Conservation (phyloP, 2,797 vertebrate species). For the Sebastes cheni region DNA sequence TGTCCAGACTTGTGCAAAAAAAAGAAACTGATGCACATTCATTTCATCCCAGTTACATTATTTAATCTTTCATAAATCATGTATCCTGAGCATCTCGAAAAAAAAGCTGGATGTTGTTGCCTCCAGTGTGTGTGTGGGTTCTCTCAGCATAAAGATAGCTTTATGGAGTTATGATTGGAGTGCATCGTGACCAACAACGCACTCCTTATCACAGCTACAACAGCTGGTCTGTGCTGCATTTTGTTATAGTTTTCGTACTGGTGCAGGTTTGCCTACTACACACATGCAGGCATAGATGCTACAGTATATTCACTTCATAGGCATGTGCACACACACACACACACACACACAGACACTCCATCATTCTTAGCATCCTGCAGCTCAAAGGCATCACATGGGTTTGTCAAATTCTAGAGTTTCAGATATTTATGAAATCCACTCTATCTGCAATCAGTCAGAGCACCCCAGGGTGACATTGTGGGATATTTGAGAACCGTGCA, state of each 20-base stretch:
- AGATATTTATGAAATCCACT: slow-evolving; percentile 80
- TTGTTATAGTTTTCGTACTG: slow-evolving; percentile 19
- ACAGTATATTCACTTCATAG: background rate
- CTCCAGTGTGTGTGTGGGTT: slow-evolving; percentile 52
- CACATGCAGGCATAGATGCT: background rate
- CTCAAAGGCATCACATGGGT: slow-evolving; percentile 56
- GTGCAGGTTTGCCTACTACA: background rate
- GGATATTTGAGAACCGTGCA: slow-evolving; percentile 75
- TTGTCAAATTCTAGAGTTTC: slow-evolving; percentile 77
- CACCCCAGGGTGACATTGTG: slow-evolving; percentile 81
- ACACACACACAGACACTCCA: background rate
- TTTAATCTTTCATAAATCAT: slow-evolving; percentile 64
- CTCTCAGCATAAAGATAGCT: slow-evolving; percentile 69
- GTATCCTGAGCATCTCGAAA: slow-evolving; percentile 53
- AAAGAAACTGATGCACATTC: slow-evolving; percentile 28
- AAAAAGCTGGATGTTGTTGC: slow-evolving; percentile 62
- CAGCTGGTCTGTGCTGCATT: slow-evolving; percentile 50
- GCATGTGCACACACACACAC: background rate
- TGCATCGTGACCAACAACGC: slow-evolving; percentile 70
- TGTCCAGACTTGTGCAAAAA: slow-evolving; percentile 18
- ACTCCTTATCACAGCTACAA: slow-evolving; percentile 56
- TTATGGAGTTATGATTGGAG: slow-evolving; percentile 67
- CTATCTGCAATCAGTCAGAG: slow-evolving; percentile 76
- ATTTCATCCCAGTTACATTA: slow-evolving; percentile 59
- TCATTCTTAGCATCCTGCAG: slow-evolving; percentile 41